Base-by-base conservation (phyloP, 2,888 invertebrate genomes). In the Drosophila diplacantha region DNA sequence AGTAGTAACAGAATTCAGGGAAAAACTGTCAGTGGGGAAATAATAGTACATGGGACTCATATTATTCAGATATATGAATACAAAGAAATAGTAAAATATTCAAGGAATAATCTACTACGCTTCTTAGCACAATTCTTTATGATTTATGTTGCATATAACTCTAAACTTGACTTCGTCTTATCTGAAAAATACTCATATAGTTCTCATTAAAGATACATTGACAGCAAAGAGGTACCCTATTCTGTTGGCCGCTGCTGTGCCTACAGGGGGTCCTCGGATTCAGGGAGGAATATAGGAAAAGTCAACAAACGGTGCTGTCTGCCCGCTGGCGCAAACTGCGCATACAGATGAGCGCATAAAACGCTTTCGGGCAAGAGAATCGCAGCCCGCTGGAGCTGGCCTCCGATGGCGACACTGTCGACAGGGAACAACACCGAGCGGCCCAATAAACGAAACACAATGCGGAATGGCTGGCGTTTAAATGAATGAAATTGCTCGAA, bases 401-500 rank as follows among this genome's bases (percentile, higher is more conserved):
- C 31, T 41, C 46, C 41, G 16, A 26, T 41, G 41, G 41, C 41
- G 41, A 41, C 32, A 49, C 39, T 31, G 53, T 49, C 46, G 16
- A 11, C 20, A 20, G 29, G 55, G 18, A 46, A 31, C 39, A 56
- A 7, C 37, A 29, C 24, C 26, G 51, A 12, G 37, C 22, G 46
- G 46, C 55, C 66, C 65, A 63, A 67, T 69, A 59, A 69, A 65
- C 56, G 68, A 63, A 37, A 34, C 41, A 57, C 64, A 66, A 64
- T 74, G 66, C 62, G 69, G 69, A 75, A 74, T 72, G 69, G 61
- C 65, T 74, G 66, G 71, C 77, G 75, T 71, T 81, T 78, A 78
- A 80, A 80, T 75, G 81, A 76, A 78, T 76, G 68, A 72, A 81
- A 81, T 77, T 71, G 78, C 76, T 73, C 64, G 65, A 78, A 78